Evolutionary conservation across 2,888 invertebrate species (phyloP).

Genomic region (Lingula anatina): DNA sequence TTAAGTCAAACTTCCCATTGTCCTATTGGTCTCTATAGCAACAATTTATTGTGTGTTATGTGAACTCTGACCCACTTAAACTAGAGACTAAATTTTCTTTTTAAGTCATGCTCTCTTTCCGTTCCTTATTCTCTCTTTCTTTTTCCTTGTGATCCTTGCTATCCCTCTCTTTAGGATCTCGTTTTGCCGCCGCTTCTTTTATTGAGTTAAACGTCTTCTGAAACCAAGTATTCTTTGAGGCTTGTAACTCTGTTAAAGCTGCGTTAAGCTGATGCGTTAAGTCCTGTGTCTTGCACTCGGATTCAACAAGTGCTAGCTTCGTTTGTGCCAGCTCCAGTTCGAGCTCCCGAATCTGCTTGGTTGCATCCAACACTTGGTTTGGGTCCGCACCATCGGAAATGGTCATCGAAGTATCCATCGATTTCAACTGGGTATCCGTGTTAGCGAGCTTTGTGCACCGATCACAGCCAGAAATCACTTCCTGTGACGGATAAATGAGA

Average conservation of each 20-base stretch:
- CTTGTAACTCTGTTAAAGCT: slow-evolving; percentile 72
- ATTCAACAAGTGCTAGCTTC: slow-evolving; percentile 93
- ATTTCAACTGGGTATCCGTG: slow-evolving; percentile 31
- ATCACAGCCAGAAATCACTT: slow-evolving; percentile 32
- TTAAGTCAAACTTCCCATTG: too few relatives aligned
- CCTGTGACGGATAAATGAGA: too few relatives aligned
- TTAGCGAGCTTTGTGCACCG: slow-evolving; percentile 36
- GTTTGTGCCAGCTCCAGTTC: slow-evolving; percentile 95
- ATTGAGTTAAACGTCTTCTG: slow-evolving; percentile 77
- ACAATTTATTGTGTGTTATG: too few relatives aligned
- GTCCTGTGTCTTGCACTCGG: slow-evolving; percentile 89
- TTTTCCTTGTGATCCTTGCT: too few relatives aligned
- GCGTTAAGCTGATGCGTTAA: slow-evolving; percentile 84
- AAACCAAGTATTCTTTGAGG: slow-evolving; percentile 75
- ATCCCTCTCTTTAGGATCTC: slow-evolving; percentile 24
- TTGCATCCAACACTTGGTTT: too few relatives aligned
- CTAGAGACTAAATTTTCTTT: too few relatives aligned
- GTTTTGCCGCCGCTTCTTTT: slow-evolving; percentile 53
- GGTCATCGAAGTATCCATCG: slow-evolving; percentile 17
- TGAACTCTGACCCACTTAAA: too few relatives aligned
- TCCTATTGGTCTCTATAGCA: too few relatives aligned
- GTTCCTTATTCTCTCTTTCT: too few relatives aligned
- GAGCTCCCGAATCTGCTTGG: slow-evolving; percentile 67
- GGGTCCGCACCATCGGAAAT: slow-evolving; percentile 35
- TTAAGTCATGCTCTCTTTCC: too few relatives aligned